Base-by-base conservation (phyloP, 2,797 vertebrate genomes). In the Melopsittacus undulatus region DNA sequence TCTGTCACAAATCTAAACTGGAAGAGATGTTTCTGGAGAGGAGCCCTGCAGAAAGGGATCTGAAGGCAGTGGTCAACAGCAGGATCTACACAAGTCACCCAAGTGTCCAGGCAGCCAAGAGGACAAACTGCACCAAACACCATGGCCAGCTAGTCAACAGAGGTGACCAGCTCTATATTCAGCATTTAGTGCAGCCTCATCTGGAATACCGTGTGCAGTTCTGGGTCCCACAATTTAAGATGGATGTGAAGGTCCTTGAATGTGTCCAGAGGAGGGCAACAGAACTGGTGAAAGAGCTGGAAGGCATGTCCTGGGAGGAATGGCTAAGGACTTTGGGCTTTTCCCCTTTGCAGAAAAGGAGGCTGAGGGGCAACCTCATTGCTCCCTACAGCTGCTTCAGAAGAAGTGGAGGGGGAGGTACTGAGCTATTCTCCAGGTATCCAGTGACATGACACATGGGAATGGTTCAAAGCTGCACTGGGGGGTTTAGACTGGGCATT, bases 61-160 rank as follows among this genome's bases (percentile, higher is more conserved):
- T 23, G 32, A 29, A 8, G 6, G 3, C 26, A 40, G 68, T 48
- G 63, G 26, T 0, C 4, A 11, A 20, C 66, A 82, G 49, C 30
- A 38, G 30, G 48, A 16, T 38, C 34, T 34, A 2, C 1, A 14
- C 2, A 36, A 43, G 51, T 4, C 38, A 40, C 32, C 21, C 56
- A 32, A 2, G 21, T 40, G 52, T 16, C n/a, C 52, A 17, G 64
- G 69, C 10, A 63, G 69, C 38, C 46, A 7, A 13, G 26, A 16
- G 22, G 30, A 29, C 26, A 69, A 69, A 46, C 8, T 30, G 62
- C 17, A 30, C 22, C n/a, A 75, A 45, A 21, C 13, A 26, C n/a
- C 2, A 19, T 1, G 5, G 24, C 7, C n/a, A 40, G 21, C 20
- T 1, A 2, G 1, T 42, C 23, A 40, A 5, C n/a, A 66, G 30